Evolutionary conservation across 2,888 invertebrate species (phyloP), one percentile per base, ranked within the genome.

Genomic region (Stenurella melanura): DNA sequence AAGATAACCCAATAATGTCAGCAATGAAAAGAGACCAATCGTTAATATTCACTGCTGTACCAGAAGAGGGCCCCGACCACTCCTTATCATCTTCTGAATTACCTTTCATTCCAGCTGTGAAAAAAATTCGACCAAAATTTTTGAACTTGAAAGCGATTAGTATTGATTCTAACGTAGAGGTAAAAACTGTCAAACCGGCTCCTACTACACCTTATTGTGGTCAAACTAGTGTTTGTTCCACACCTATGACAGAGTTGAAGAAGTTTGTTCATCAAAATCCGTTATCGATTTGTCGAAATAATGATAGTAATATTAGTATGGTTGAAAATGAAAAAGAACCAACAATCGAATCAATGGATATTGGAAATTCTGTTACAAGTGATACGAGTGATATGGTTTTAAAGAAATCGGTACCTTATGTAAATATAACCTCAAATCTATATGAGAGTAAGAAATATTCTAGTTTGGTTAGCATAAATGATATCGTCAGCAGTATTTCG

Each of bases 11-110:
- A 2, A 85, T 89, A 73, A 87, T 92, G 0, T 92, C 92, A 0
- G 91, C 92, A 50, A 93, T 96, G 92, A 96, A 95, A 89, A 91
- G 95, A 69, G 96, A 96, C 87, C 94, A 94, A 79, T 95, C 96
- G 0, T 89, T 95, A 2, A 93, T 96, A 42, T 96, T 96, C 85
- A 95, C 96, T 0, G 95, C 96, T 5, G 96, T 96, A 69, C 95
- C 95, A 1, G 96, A 96, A 90, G 96, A 96, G 86, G 93, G 93
- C 67, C 89, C 89, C 34, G 87, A 87, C 63, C 80, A 83, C 26
- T 81, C 83, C 19, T 6, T 71, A 6, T 74, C 71, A 21, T 79
- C 83, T 0, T 85, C 83, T n/a, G 81, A 81, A 50, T 77, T 76
- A 21, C 80, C 85, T 19, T 80, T 84, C 42, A 78, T 77, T 11